A percentile compares a stretch with the other conserved stretches of the same genome.
phyloP scores from a whole-genome alignment of 2,888 invertebrate genomes.

The Ophonus ardosiacus region DNA sequence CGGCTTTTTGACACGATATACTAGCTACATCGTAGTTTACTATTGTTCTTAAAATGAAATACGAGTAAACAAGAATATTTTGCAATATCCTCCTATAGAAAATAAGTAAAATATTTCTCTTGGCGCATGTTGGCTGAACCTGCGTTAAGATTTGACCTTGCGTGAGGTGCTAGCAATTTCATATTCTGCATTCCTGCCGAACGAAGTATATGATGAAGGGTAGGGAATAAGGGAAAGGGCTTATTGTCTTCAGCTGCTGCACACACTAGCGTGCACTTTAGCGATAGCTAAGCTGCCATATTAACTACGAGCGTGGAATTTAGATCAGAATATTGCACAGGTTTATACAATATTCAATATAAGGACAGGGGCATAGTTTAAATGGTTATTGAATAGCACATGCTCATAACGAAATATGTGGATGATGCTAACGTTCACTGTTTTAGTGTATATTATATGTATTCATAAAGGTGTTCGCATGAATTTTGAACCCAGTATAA shows the following conservation, averaged over 20 bases:
- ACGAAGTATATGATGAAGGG: constrained; percentile 29
- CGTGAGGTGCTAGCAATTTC: constrained; percentile 10
- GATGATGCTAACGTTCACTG: background rate
- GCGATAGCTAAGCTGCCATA: background rate
- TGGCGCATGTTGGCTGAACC: background rate
- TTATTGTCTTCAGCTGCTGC: constrained; percentile 34
- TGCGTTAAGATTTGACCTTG: constrained; percentile 27
- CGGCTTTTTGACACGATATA: too few relatives aligned
- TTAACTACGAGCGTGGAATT: background rate
- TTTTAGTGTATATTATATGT: too few relatives aligned
- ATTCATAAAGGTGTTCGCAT: too few relatives aligned
- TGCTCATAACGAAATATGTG: background rate
- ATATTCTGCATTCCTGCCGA: constrained; percentile 22
- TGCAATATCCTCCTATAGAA: background rate
- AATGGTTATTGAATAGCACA: background rate
- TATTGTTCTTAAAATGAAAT: too few relatives aligned
- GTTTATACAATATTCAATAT: constrained; percentile 1
- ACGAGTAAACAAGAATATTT: background rate
- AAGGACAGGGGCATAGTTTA: background rate
- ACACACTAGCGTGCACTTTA: background rate
- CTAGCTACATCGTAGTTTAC: too few relatives aligned
- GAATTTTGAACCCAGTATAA: too few relatives aligned
- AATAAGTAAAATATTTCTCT: background rate
- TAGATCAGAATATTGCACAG: background rate
- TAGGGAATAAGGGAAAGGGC: constrained; percentile 17